Evolutionary conservation across 2,888 invertebrate species (phyloP).

Genomic region (Ligdia adustata): DNA sequence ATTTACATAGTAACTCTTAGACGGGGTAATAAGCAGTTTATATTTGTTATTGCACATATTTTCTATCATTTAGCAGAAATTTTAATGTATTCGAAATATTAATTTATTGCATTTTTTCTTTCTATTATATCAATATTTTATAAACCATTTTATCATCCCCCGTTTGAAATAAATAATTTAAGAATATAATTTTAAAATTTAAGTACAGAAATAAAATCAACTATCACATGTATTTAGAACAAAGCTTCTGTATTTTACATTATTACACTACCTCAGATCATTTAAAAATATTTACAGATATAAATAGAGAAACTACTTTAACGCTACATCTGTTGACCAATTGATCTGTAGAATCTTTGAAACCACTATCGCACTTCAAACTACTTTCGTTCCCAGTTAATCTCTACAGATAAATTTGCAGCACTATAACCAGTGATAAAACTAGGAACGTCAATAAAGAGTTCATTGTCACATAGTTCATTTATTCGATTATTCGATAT

Average conservation of each 20-base stretch:
- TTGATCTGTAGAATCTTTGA: too few relatives aligned
- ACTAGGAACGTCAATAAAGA: constrained; percentile 61
- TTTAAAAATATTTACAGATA: constrained; percentile 35
- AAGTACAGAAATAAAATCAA: constrained; percentile 81
- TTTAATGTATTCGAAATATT: too few relatives aligned
- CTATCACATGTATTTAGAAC: constrained; percentile 83
- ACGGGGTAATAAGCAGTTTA: constrained; percentile 26
- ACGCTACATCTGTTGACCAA: constrained; percentile 1
- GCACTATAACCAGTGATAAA: constrained; percentile 51
- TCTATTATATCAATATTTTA: constrained; percentile 1
- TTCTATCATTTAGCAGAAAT: too few relatives aligned
- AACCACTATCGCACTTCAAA: neutral
- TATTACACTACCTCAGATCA: constrained; percentile 15
- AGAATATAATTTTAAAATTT: constrained; percentile 75
- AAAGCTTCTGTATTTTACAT: constrained; percentile 66
- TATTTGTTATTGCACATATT: constrained; percentile 29
- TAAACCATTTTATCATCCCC: constrained; percentile 40
- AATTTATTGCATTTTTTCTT: neutral
- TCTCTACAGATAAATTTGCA: neutral
- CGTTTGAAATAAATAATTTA: constrained; percentile 79
- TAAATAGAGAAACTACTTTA: constrained; percentile 61
- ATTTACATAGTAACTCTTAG: constrained; percentile 38
- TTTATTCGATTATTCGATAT: constrained; percentile 43
- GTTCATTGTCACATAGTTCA: constrained; percentile 39
- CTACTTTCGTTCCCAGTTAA: too few relatives aligned